Base-by-base conservation (phyloP, 2,113 vertebrate genomes). In the Numida meleagris region DNA sequence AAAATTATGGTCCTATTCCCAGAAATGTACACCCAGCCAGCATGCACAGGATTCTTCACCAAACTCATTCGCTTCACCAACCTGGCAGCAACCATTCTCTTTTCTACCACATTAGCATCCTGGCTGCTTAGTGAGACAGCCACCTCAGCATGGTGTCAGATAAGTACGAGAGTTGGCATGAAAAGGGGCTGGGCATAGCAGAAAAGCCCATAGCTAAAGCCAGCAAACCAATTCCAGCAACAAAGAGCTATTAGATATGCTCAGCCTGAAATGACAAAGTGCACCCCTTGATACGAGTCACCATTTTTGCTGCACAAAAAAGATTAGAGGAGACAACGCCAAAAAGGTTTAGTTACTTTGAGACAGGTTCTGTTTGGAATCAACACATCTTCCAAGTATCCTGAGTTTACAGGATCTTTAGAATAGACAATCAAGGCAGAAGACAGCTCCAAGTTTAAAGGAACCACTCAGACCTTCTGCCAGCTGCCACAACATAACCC, bases 401-500 rank as follows among this genome's bases (percentile, higher is more conserved):
- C 38, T 17, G 51, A 73, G 21, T 8, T 55, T n/a, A 25, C 27
- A 40, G 51, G 14, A 31, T 58, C 90, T 88, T 16, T 2, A 38
- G 5, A 82, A 72, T 4, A 65, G n/a, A 78, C 38, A 73, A 74
- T 18, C 8, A 67, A 76, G 27, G 58, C 20, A 21, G 55, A 66
- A 88, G 77, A 3, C 33, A 82, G 63, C 48, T 74, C 51, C 46
- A 74, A 67, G 57, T 18, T 82, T 59, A 84, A 83, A 92, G 57
- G 59, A 86, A 78, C 73, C 61, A 57, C 61, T n/a, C 36, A 57
- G 73, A 95, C 76, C 10, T 15, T 82, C 38, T 86, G 77, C 85
- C 76, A 94, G 88, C 59, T 91, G 50, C 83, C 61, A 90, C 88
- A 88, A 51, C 70, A 51, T 17, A 86, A 93, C 80, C 72, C 83